Conservation (phyloP, 2,888 invertebrate species). For the Drosophila macrospina region DNA sequence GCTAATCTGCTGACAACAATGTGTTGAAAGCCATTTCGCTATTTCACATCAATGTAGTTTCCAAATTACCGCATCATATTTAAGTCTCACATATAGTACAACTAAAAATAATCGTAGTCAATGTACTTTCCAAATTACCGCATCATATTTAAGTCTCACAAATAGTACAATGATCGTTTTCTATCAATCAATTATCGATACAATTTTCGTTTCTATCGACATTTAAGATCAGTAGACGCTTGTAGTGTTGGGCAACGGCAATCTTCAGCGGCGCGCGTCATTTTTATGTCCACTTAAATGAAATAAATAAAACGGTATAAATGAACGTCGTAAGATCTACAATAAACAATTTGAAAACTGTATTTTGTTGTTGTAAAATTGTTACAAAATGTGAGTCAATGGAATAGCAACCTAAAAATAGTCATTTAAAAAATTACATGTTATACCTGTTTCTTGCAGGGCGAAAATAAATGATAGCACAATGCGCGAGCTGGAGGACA, state of each 20-base stretch:
- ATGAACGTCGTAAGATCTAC: background rate
- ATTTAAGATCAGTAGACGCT: constrained; percentile 7
- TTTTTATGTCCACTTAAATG: constrained; percentile 26
- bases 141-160: too few relatives aligned
- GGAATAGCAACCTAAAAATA: background rate
- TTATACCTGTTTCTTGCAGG: constrained; percentile 25
- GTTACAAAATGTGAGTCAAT: constrained; percentile 39
- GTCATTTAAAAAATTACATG: background rate
- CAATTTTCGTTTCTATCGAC: background rate
- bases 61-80: background rate
- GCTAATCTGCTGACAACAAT: background rate
- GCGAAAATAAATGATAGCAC: constrained; percentile 30
- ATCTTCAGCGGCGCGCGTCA: constrained; percentile 28
- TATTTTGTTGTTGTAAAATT: background rate
- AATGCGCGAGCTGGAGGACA: constrained; percentile 56
- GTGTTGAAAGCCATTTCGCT: background rate
- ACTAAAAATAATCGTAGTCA: too few relatives aligned
- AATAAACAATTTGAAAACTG: background rate
- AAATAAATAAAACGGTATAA: background rate
- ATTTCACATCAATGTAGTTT: background rate
- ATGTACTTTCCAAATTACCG: background rate
- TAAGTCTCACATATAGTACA: too few relatives aligned
- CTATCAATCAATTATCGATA: constrained; percentile 13
- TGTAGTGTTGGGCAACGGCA: constrained; percentile 41
- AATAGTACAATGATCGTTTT: too few relatives aligned